These are phyloP conservation scores for Panzeria rudis DNA, from an alignment of 2,888 invertebrate genomes.

Conservation along the genomic window DNA sequence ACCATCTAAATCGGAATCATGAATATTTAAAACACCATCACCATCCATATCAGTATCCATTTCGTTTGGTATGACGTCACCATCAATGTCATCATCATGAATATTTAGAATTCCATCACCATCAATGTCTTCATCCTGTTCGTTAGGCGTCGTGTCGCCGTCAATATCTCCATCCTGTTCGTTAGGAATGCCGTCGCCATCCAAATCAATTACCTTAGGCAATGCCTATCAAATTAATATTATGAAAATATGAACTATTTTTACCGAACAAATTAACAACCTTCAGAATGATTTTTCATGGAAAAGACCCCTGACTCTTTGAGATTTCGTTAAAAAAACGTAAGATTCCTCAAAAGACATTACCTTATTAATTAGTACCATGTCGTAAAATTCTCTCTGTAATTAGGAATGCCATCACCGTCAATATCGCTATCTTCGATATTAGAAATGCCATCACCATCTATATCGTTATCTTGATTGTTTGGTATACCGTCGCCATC, in stretches of 20 bases:
- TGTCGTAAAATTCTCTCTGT: constrained; percentile 59
- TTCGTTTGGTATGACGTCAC: constrained; percentile 84
- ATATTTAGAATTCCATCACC: constrained; percentile 74
- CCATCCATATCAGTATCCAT: constrained; percentile 74
- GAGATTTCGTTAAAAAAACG: constrained; percentile 23
- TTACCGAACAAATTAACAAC: constrained; percentile 70
- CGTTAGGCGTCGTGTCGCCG: constrained; percentile 76
- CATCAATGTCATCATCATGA: constrained; percentile 77
- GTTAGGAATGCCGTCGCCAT: constrained; percentile 75
- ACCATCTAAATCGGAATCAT: constrained; percentile 74
- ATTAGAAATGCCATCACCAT: constrained; percentile 73
- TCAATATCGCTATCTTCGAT: constrained; percentile 72
- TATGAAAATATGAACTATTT: constrained; percentile 69
- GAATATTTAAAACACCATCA: constrained; percentile 81
- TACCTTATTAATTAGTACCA: too few relatives aligned
- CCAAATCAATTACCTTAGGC: constrained; percentile 73
- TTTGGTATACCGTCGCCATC: constrained; percentile 83
- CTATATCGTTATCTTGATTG: constrained; percentile 73
- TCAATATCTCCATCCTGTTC: constrained; percentile 79
- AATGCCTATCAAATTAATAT: constrained; percentile 76
- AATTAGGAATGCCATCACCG: constrained; percentile 74
- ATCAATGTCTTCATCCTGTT: constrained; percentile 76
- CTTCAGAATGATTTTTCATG: constrained; percentile 56
- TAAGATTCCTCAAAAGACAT: background rate
- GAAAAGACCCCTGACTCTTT: constrained; percentile 63